A percentile compares a stretch with the other conserved stretches of the same genome.
These are phyloP conservation scores for Rhimphoctona megacephalus DNA, from an alignment of 2,888 invertebrate species.

Conservation along the genomic window DNA sequence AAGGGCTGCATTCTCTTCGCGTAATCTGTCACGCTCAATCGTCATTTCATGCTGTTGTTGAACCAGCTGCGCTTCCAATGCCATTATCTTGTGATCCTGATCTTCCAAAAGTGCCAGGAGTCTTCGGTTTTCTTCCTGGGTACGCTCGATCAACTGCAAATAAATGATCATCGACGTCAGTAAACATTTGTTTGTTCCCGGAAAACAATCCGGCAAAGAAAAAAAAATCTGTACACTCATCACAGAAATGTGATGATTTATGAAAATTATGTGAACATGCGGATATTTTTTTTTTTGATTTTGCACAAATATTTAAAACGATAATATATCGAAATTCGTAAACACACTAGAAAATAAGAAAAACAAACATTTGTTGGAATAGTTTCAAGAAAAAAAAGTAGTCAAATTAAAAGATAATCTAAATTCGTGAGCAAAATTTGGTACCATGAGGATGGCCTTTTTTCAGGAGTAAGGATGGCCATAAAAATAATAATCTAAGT, in stretches of 20 bases:
- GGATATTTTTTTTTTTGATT: not conserved
- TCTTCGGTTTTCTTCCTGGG: constrained; percentile 83
- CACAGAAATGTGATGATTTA: too few species aligned
- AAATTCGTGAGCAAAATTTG: not conserved
- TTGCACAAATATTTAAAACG: not conserved
- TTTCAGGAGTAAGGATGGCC: too few species aligned
- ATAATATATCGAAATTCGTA: not conserved
- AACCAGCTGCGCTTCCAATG: constrained; percentile 81
- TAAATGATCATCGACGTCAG: constrained; percentile 9
- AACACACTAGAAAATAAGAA: not conserved
- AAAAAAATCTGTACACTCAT: not conserved
- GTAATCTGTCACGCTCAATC: constrained; percentile 81
- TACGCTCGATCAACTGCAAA: constrained; percentile 82
- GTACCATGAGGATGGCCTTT: not conserved
- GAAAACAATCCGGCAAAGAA: not conserved
- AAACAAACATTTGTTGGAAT: not conserved
- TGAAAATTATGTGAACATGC: not conserved
- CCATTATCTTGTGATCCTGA: constrained; percentile 83
- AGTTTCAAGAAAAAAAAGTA: not conserved
- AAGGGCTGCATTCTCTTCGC: constrained; percentile 82
- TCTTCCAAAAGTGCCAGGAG: constrained; percentile 83
- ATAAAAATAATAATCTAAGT: too few species aligned
- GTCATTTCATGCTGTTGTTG: constrained; percentile 82
- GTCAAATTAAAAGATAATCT: not conserved
- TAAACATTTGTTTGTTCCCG: not conserved